Base-by-base conservation (phyloP, 1,140 invertebrate genomes). In the Gryon sp. region DNA sequence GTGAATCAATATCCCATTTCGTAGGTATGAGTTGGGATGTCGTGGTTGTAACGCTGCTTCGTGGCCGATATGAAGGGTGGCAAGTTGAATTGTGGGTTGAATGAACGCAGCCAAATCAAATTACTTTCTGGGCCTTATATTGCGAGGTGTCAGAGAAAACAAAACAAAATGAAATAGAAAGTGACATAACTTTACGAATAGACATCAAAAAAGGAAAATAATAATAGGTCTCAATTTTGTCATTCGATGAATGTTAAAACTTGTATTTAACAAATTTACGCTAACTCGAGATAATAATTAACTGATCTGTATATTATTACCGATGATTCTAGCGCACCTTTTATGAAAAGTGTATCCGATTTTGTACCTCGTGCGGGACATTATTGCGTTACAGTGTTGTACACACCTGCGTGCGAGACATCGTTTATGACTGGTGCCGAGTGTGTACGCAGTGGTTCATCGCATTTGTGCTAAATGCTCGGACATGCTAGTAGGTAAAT, bases 1-100 rank as follows among this genome's bases (percentile, higher is more conserved):
- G 78, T 83, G 78, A 86, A 86, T 86, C 85, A 84, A 86, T 86
- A 86, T 85, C 83, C 84, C 78, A 86, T 86, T 86, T 85, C 79
- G 79, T 82, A 82, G 81, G 79, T 84, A 82, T 80, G 80, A 84
- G 82, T 82, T 57, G 79, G 82, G 82, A 83, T 84, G 82, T 84
- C 80, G 82, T 81, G 80, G 79, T 77, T 78, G 82, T 84, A 82
- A 85, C 82, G 81, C 76, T 84, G 84, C 84, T 85, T 84, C 79
- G 76, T 80, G 81, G 77, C 63, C 80, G 68, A 79, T 60, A 63
- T 74, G 62, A 68, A 79, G 62, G 73, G 63, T 40, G 75, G 38
- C 50, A 70, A 72, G 36, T 78, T 55, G 68, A 48, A 72, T 36
- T 62, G 38, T 59, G 65, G 63, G 70, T 59, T 65, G 80, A 79